A percentile compares a stretch with the other conserved stretches of the same genome.
Evolutionary conservation across 1,140 invertebrate species (phyloP).

Genomic region (Philopotamus ludificatus): DNA sequence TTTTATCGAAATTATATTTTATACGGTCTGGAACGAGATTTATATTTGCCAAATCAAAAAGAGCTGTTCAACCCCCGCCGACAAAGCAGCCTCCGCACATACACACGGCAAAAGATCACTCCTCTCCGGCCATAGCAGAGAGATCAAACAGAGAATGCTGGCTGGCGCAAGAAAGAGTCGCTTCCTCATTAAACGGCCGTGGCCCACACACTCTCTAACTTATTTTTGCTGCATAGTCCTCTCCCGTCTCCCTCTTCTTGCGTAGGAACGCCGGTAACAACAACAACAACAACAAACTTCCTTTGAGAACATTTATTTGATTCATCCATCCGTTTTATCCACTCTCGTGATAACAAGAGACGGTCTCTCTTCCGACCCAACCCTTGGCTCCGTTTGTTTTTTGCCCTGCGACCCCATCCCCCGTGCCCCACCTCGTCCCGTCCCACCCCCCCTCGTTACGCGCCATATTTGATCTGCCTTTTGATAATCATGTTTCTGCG

Average conservation of each 20-base stretch:
- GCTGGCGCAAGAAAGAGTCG: background rate
- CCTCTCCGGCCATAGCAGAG: constrained; percentile 24
- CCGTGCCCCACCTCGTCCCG: background rate
- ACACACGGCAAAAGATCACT: background rate
- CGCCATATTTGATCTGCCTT: constrained; percentile 33
- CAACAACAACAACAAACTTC: constrained; percentile 39
- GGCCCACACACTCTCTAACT: background rate
- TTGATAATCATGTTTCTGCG: constrained; percentile 21
- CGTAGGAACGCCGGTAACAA: constrained; percentile 20
- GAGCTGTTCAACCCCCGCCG: no score
- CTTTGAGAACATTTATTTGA: constrained; percentile 41
- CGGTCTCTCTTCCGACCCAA: background rate
- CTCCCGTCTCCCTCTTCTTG: background rate
- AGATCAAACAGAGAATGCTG: constrained; percentile 36
- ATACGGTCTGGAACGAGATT: no score
- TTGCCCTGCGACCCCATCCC: no score
- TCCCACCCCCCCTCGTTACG: constrained; percentile 19
- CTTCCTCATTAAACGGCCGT: constrained; percentile 32
- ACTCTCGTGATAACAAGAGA: constrained; percentile 38
- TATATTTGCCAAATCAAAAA: no score
- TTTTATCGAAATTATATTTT: no score
- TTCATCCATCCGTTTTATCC: constrained; percentile 42
- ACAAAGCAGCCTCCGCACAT: no score
- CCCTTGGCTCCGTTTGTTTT: constrained; percentile 17
- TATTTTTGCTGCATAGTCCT: constrained; percentile 19